Evolutionary conservation across 2,888 invertebrate species (phyloP), one percentile per base, ranked within the genome.

Genomic region (Andrena haemorrhoa): DNA sequence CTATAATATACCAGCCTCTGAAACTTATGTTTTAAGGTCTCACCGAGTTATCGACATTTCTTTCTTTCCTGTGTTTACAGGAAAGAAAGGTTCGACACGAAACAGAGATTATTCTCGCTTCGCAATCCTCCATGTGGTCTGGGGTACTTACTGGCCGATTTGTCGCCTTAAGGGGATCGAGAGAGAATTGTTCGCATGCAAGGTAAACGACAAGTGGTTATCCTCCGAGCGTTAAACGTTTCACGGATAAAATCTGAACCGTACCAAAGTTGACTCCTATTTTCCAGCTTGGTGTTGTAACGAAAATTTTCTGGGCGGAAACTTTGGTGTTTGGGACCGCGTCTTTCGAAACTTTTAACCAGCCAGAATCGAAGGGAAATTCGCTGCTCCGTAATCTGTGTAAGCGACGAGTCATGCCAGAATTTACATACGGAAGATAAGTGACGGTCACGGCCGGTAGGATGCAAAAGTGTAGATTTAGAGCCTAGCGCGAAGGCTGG

Each of bases 1-100:
- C 51, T 53, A 26, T 58, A 69, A 69, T 69, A 56, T 35, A 76
- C 64, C 64, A 66, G 61, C 49, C 20, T 29, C 29, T 8, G 47
- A 49, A 80, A 79, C 58, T 73, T 69, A 31, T 51, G 56, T 73
- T 79, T 73, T 35, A 73, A 31, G 56, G 31, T 63, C 35, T n/a
- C 31, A 4, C 33, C 58, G 6, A 51, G 72, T 73, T 68, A 31
- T 69, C 26, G 12, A 26, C 41, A 35, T 49, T 35, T 23, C 33
- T 26, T 33, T 35, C 7, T 16, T 49, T 16, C 23, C 23, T 23
- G n/a, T 23, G 31, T 23, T 29, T 35, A 31, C 66, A 29, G 49
- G n/a, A n/a, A n/a, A n/a, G n/a, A n/a, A n/a, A n/a, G n/a, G 60
- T 47, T 41, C 47, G 33, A 56, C 35, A n/a, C 47, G 41, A 64